A percentile compares a stretch with the other conserved stretches of the same genome.
phyloP scores from a whole-genome alignment of 2,888 invertebrate species.

The Cynaeus angustus region DNA sequence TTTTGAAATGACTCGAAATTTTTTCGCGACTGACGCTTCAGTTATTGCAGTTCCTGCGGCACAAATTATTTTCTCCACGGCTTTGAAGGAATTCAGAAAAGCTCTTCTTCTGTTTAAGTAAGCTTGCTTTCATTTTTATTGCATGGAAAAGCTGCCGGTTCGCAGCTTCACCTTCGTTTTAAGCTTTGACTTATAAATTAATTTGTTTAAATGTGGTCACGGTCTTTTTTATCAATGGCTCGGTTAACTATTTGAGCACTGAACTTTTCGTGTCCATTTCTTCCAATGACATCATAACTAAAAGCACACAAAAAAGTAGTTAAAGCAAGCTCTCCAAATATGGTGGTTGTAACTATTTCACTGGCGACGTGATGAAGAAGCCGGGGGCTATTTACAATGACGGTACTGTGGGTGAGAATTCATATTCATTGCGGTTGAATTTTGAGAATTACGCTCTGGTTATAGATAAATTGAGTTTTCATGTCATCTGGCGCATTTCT shows the following conservation, averaged over 20 bases:
- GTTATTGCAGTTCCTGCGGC: conserved; percentile 71
- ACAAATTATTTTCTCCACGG: conserved; percentile 73
- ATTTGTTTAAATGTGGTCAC: conserved; percentile 24
- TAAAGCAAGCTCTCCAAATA: conserved; percentile 12
- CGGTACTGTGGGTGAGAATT: conserved; percentile 6
- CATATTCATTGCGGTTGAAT: neutral
- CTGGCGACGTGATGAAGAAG: conserved; percentile 13
- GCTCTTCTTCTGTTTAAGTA: conserved; percentile 74
- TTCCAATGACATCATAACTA: conserved; percentile 32
- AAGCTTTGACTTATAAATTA: conserved; percentile 13
- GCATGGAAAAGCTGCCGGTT: too few species aligned
- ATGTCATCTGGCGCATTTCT: neutral
- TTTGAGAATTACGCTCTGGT: neutral
- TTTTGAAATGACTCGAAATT: conserved; percentile 50
- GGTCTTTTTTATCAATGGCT: conserved; percentile 26
- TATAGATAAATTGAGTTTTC: neutral
- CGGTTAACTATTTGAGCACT: neutral
- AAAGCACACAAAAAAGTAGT: conserved; percentile 19
- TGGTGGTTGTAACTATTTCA: conserved; percentile 24
- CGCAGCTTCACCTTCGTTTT: conserved; percentile 18
- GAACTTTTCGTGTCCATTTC: neutral
- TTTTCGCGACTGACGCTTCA: conserved; percentile 65
- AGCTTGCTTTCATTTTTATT: conserved; percentile 55
- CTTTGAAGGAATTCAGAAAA: conserved; percentile 72
- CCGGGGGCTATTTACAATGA: conserved; percentile 13